A percentile compares a stretch with the other conserved stretches of the same genome.
Evolutionary conservation across 2,113 vertebrate genomes (phyloP).

Genomic region (Theristicus caerulescens): DNA sequence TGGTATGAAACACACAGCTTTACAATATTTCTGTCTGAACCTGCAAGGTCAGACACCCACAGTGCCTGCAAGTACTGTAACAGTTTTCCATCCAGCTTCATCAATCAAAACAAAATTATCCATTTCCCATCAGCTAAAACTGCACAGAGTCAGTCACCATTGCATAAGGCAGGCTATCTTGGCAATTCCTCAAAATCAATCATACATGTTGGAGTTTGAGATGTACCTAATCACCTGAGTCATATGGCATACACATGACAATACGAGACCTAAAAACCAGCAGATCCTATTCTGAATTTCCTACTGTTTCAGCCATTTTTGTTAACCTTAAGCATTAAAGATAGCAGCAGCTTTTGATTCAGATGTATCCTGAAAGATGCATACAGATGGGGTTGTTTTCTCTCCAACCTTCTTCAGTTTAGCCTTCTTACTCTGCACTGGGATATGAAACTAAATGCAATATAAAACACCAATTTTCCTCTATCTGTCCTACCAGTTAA

Average conservation of each 20-base stretch:
- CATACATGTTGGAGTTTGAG: neutral
- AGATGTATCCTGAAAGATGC: neutral
- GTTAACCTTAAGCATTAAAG: neutral
- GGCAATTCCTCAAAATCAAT: neutral
- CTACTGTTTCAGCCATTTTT: neutral
- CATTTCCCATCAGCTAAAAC: neutral
- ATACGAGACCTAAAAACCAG: neutral
- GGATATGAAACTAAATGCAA: neutral
- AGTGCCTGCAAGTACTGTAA: conserved; percentile 42
- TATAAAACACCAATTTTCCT: neutral
- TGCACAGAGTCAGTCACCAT: neutral
- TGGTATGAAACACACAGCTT: conserved; percentile 40
- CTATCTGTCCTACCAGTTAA: neutral
- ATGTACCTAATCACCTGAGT: neutral
- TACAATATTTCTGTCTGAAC: conserved; percentile 51
- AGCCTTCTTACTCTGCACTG: neutral
- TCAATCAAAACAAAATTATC: conserved; percentile 46
- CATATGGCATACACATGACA: neutral
- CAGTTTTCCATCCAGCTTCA: conserved; percentile 48
- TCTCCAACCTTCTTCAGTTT: neutral
- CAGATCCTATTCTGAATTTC: neutral
- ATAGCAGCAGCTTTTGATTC: neutral
- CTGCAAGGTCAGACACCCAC: conserved; percentile 43
- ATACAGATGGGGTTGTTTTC: neutral
- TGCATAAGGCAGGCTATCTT: neutral